A percentile compares a stretch with the other conserved stretches of the same genome.
Conservation (phyloP, 2,888 invertebrate genomes). For the Leucozona laternaria region DNA sequence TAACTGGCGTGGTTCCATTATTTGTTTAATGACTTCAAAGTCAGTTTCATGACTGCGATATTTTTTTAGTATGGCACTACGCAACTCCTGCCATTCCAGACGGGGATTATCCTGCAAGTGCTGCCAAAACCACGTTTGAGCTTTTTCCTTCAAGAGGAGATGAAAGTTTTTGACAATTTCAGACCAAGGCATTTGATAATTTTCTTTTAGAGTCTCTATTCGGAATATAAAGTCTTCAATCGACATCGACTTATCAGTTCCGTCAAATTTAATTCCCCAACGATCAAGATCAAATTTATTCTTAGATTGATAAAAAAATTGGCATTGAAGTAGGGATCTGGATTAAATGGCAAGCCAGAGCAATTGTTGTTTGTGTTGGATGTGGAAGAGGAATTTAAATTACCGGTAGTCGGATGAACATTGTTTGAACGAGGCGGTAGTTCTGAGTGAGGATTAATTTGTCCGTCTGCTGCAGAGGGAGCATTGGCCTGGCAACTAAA, state of each 20-base stretch:
- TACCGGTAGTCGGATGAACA: no score
- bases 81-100: neutral
- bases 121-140: constrained; percentile 42
- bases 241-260: constrained; percentile 11
- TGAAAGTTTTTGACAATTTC: constrained; percentile 20
- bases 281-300: constrained; percentile 12
- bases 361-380: no score
- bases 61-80: constrained; percentile 4
- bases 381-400: no score
- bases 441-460: no score
- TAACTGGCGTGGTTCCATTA: constrained; percentile 16
- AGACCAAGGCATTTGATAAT: neutral
- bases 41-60: constrained; percentile 18
- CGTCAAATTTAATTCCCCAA: constrained; percentile 20
- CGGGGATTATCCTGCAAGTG: neutral
- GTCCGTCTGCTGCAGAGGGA: no score
- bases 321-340: no score
- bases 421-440: no score
- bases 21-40: constrained; percentile 29
- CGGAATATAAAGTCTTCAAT: constrained; percentile 36
- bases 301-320: no score
- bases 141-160: constrained; percentile 19
- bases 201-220: constrained; percentile 6
- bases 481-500: no score
- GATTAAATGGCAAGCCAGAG: no score